Evolutionary conservation across 2,113 vertebrate genomes (phyloP), one percentile per base, ranked within the genome.

Genomic region (Mixornis gularis): DNA sequence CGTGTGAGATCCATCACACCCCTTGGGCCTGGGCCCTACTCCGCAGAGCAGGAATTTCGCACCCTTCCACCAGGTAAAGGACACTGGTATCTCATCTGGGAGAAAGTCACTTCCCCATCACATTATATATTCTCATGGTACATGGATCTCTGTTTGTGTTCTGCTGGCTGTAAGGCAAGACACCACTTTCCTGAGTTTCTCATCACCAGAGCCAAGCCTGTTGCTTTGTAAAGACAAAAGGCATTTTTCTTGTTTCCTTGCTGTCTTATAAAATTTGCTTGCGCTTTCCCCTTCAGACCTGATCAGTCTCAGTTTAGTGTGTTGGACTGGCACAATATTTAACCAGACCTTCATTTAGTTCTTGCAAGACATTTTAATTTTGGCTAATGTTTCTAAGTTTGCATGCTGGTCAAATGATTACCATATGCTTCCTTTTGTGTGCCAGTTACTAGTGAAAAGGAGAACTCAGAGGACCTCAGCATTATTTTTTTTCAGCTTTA

Each of bases 11-110:
- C 91, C 51, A 30, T 97, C 79, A 98, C 98, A 12, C 95, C 97
- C 0, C 92, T 97, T 0, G 98, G 97, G 25, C 95, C 96, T 3
- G 98, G 98, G 12, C 97, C 97, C 17, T 98, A 97, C 90, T 98
- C 97, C 11, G 95, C 97, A 0, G 97, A 97, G 72, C 97, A 98
- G 41, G 97, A 98, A 38, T 98, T 98, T 66, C 97, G 97, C 72
- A 98, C 98, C 21, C 96, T 96, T 71, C 96, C 97, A 0, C 97
- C 97, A 96, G 97, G 98, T 98, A 93, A 83, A 41, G 48, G 44
- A 52, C 30, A 13, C 43, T 70, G 25, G 11, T 43, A 20, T 46
- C 14, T 68, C 51, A 9, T 22, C 14, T 32, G 15, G n/a, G 49
- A 74, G 38, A 26, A 53, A 17, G 32, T 62, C 20, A 2, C 26